phyloP scores from a whole-genome alignment of 2,113 vertebrate species.

The Aegotheles bennettii region DNA sequence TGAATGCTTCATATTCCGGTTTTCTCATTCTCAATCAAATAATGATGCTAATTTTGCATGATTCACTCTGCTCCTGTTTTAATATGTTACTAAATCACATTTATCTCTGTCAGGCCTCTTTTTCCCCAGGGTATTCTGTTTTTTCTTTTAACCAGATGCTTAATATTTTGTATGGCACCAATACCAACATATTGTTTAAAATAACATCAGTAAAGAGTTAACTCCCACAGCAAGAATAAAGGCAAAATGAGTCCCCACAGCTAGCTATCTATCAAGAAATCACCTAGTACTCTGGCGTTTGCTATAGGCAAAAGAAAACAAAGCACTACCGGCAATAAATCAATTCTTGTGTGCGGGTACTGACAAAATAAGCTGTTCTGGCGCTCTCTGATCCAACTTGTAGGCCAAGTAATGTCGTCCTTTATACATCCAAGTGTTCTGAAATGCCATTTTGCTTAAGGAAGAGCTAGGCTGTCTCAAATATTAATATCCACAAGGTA shows the following conservation, averaged over 20 bases:
- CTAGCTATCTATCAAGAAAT: slow-evolving; percentile 4
- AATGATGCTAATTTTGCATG: neutral
- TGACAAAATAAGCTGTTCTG: slow-evolving; percentile 23
- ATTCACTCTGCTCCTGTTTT: neutral
- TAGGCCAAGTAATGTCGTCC: neutral
- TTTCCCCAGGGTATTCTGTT: neutral
- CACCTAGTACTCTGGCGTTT: neutral
- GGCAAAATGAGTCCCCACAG: neutral
- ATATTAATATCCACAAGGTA: neutral
- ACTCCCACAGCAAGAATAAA: neutral
- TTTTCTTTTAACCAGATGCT: neutral
- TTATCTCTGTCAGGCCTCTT: neutral
- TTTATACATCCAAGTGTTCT: neutral
- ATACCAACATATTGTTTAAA: neutral
- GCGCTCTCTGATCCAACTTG: neutral
- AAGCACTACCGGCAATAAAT: slow-evolving; percentile 27
- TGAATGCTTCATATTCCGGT: neutral
- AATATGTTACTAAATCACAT: neutral
- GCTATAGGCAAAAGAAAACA: slow-evolving; percentile 36
- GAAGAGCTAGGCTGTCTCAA: neutral
- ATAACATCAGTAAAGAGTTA: neutral
- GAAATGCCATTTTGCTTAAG: neutral
- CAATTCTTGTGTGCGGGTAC: neutral
- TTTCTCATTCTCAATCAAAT: neutral
- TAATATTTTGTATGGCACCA: neutral